phyloP scores from a whole-genome alignment of 2,888 invertebrate genomes.

The Lamellibrachia satsuma region DNA sequence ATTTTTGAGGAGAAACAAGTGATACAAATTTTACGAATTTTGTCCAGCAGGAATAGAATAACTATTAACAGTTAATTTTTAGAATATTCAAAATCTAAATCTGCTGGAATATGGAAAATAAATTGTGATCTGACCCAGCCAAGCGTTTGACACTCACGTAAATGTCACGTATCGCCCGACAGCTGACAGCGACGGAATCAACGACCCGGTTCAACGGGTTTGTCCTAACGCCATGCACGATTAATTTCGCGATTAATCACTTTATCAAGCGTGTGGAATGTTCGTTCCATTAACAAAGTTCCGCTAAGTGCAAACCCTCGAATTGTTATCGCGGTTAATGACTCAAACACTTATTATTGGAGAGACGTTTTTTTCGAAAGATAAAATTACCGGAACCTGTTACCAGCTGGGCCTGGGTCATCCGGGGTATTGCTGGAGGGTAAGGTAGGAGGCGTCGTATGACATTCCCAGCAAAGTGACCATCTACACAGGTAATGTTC shows the following conservation, averaged over 20 bases:
- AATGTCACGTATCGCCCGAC: not conserved
- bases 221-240: not conserved
- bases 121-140: not conserved
- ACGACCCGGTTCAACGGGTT: not conserved
- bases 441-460: not conserved
- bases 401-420: not conserved
- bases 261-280: not conserved
- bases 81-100: no score
- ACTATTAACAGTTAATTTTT: no score
- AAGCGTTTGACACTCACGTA: not conserved
- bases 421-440: not conserved
- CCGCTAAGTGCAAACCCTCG: slow-evolving; percentile 7
- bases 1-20: no score
- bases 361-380: not conserved
- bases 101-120: no score
- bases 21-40: no score
- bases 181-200: not conserved
- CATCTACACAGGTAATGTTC: not conserved
- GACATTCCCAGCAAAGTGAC: not conserved
- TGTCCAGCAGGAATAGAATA: no score
- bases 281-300: not conserved
- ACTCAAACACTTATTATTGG: not conserved
- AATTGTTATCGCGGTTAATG: not conserved
- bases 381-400: not conserved
- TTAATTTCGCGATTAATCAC: not conserved